A percentile compares a stretch with the other conserved stretches of the same genome.
phyloP scores from a whole-genome alignment of 2,888 invertebrate species.

The Microctonus aethiopoides region DNA sequence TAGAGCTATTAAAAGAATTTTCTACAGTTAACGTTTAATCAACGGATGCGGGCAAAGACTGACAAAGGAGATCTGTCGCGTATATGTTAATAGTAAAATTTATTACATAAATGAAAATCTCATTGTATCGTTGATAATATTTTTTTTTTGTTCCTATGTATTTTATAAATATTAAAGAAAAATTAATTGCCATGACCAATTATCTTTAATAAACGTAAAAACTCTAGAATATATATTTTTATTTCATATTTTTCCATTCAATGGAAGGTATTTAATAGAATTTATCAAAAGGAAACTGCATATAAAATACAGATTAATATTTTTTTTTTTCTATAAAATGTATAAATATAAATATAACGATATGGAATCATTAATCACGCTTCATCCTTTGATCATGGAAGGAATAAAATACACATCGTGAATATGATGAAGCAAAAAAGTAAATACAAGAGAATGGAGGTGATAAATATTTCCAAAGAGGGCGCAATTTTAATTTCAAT shows the following conservation, averaged over 20 bases:
- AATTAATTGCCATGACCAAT: neutral
- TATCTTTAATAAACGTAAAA: neutral
- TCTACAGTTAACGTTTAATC: neutral
- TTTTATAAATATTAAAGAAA: neutral
- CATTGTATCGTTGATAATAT: no score
- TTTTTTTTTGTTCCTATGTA: no score
- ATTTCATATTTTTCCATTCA: neutral
- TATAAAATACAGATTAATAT: neutral
- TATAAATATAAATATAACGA: no score
- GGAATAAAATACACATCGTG: neutral
- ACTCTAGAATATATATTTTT: neutral
- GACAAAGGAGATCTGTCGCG: neutral
- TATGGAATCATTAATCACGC: slow-evolving; percentile 8
- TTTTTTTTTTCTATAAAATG: neutral
- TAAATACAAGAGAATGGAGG: neutral
- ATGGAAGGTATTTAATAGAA: slow-evolving; percentile 7
- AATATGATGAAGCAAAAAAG: neutral
- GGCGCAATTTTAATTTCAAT: no score
- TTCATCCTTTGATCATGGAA: slow-evolving; percentile 10
- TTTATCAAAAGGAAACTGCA: neutral
- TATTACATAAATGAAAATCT: neutral
- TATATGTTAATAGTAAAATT: neutral
- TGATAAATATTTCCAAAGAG: no score
- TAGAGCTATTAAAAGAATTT: neutral
- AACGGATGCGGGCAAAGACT: neutral